Percentiles rank a stretch among this genome's conserved stretches.
These are phyloP conservation scores for Onthophagus sagittarius DNA, from an alignment of 2,888 invertebrate genomes.

Conservation along the genomic window DNA sequence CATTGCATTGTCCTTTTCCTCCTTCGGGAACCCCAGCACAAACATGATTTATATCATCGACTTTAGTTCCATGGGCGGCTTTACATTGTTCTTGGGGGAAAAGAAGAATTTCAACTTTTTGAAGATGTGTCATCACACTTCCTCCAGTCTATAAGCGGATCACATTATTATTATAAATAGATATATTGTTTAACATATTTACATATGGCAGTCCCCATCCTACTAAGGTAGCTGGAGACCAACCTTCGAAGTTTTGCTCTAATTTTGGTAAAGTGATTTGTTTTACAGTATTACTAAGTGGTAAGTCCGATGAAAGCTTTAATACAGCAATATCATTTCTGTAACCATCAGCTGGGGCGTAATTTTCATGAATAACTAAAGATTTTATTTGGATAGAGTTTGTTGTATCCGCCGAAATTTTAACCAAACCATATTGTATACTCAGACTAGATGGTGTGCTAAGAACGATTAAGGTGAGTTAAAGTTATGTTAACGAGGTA, in stretches of 20 bases:
- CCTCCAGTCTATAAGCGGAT: conserved; percentile 40
- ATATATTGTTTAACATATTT: conserved; percentile 8
- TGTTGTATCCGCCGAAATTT: background rate
- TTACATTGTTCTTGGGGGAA: conserved; percentile 45
- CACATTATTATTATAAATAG: background rate
- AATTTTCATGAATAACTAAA: conserved; percentile 21
- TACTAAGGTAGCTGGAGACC: conserved; percentile 17
- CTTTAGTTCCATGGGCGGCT: conserved; percentile 33
- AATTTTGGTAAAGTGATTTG: conserved; percentile 16
- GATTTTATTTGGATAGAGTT: conserved; percentile 18
- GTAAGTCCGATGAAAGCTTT: conserved; percentile 16
- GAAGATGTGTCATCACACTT: conserved; percentile 38
- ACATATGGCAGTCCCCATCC: conserved; percentile 27
- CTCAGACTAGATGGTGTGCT: background rate
- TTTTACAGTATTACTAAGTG: conserved; percentile 14
- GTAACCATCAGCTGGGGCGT: conserved; percentile 16
- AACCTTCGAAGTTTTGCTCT: conserved; percentile 14
- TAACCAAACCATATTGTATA: conserved; percentile 23
- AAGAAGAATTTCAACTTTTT: conserved; percentile 44
- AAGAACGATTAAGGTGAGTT: background rate
- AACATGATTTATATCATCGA: conserved; percentile 42
- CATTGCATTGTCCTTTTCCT: conserved; percentile 49
- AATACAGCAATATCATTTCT: conserved; percentile 26
- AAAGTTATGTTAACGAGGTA: background rate
- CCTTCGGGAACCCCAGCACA: conserved; percentile 50